Conservation (phyloP, 1,140 invertebrate species). For the Kradibia gibbosae region DNA sequence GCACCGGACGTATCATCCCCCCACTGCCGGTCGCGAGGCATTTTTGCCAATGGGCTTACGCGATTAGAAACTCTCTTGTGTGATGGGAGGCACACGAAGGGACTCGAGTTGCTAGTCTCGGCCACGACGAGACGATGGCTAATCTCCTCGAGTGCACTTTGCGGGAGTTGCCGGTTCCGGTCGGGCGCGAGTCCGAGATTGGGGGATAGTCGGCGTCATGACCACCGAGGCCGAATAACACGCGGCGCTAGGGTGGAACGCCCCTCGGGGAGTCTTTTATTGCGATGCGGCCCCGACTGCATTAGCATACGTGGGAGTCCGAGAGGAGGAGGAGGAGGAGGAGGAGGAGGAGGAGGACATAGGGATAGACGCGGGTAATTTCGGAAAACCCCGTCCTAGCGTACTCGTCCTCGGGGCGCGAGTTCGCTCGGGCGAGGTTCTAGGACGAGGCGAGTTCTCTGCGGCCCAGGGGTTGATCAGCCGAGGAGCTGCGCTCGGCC, state of each 20-base stretch:
- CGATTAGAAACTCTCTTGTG: constrained; percentile 1
- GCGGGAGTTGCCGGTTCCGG: constrained; percentile 1
- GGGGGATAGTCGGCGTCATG: not conserved
- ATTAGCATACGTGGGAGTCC: no score
- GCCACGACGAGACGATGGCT: not conserved
- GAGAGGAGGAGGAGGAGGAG: not conserved
- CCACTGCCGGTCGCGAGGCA: not conserved
- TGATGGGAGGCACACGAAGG: not conserved
- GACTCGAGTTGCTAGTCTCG: not conserved
- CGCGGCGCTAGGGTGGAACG: not conserved
- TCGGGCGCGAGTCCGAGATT: not conserved
- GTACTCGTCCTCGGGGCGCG: no score
- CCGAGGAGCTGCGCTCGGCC: not conserved
- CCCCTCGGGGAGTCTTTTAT: not conserved
- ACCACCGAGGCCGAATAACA: not conserved
- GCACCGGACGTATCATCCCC: constrained; percentile 21
- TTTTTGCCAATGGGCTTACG: constrained; percentile 39
- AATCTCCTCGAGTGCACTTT: constrained; percentile 40
- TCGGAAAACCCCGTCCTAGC: no score
- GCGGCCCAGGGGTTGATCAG: no score
- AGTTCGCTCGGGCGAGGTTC: no score
- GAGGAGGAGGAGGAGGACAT: not conserved
- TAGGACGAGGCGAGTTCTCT: no score
- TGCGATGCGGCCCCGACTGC: not conserved
- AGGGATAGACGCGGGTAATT: not conserved